A percentile compares a stretch with the other conserved stretches of the same genome.
phyloP scores from a whole-genome alignment of 2,888 invertebrate genomes.

The Lysandra coridon region DNA sequence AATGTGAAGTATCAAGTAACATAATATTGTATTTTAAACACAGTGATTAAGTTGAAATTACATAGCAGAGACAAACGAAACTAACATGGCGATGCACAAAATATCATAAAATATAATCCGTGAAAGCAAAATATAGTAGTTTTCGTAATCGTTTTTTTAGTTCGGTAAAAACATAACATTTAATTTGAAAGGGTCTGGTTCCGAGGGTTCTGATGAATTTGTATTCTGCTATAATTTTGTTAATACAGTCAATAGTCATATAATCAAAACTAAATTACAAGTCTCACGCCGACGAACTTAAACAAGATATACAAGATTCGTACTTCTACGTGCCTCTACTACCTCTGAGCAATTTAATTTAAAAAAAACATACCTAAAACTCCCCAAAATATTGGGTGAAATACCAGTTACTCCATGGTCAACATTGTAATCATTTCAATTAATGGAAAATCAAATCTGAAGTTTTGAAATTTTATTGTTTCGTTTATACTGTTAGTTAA shows the following conservation, averaged over 20 bases:
- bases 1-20: too few relatives aligned
- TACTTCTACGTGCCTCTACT: neutral
- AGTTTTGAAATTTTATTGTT: constrained; percentile 18
- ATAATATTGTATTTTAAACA: too few relatives aligned
- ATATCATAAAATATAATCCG: neutral
- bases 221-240: constrained; percentile 56
- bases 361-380: neutral
- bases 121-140: too few relatives aligned
- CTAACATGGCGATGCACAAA: neutral
- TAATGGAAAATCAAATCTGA: constrained; percentile 3
- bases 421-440: constrained; percentile 9
- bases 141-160: neutral
- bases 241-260: constrained; percentile 49
- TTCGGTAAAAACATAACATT: neutral
- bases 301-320: neutral
- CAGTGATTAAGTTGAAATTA: too few relatives aligned
- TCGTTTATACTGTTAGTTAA: constrained; percentile 18
- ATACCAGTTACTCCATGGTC: neutral
- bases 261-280: constrained; percentile 69
- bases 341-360: neutral
- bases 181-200: constrained; percentile 34
- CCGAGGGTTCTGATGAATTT: constrained; percentile 52
- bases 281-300: constrained; percentile 47
- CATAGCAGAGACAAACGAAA: too few relatives aligned
- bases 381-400: neutral